Evolutionary conservation across 1,140 invertebrate genomes (phyloP), one percentile per base, ranked within the genome.

Genomic region (Oryctes rhinoceros): DNA sequence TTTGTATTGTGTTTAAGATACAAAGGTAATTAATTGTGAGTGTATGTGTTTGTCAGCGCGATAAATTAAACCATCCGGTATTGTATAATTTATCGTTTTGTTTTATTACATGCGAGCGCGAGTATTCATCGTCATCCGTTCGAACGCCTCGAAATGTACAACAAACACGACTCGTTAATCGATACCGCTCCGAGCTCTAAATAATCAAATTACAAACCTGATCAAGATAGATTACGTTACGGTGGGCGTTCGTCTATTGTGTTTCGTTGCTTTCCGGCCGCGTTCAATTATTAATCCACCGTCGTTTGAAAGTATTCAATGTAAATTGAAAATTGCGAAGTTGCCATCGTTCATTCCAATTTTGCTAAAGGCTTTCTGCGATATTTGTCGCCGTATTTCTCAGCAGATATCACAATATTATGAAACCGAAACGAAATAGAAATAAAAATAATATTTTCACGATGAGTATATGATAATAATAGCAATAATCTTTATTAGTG

Each of bases 61-160:
- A 71, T 71, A 71, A 71, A 71, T 71, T 71, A 71, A 71, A 71
- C 65, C 65, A 71, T 71, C 65, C 65, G 65, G 65, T 37, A 71
- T 71, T 71, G 65, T 71, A 59, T 59, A 71, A 71, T 71, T 35
- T 71, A 71, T 71, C 65, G 65, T 71, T 71, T 71, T 71, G 65
- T 71, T 71, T 71, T 71, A 71, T 71, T 71, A 37, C 65, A 15
- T 37, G 20, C 65, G 15, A 15, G 65, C 65, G 35, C 65, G 35
- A 71, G 35, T 71, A 24, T 37, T 37, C 65, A 71, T 71, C 35
- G 9, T 24, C 65, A 37, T 71, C 20, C 65, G 65, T 37, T 71
- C 24, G 53, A 62, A n/a, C 13, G 24, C 13, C 24, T 71, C 7
- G 18, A 37, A 24, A 24, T 24, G 35, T 71, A 71, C 35, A 71